Percentiles rank a stretch among this genome's conserved stretches.
Conservation (phyloP, 2,113 vertebrate species). For the Petaurus breviceps region DNA sequence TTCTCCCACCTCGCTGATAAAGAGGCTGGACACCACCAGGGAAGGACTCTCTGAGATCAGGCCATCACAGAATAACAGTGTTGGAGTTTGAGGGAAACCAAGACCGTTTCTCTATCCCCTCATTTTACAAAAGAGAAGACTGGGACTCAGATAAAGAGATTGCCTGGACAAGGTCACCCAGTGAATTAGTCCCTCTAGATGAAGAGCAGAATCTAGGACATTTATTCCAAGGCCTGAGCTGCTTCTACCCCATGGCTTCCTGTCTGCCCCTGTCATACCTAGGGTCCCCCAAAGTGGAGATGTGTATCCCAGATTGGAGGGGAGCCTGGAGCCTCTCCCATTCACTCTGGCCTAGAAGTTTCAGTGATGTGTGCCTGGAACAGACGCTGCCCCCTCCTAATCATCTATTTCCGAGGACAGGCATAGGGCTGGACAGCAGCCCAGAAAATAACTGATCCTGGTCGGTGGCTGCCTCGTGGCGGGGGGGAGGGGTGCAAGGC, state of each 20-base stretch:
- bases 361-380: neutral
- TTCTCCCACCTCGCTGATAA: neutral
- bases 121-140: neutral
- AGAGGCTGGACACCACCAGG: neutral
- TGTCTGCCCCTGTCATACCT: neutral
- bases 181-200: neutral
- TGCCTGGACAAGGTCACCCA: neutral
- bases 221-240: neutral
- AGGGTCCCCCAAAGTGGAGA: neutral
- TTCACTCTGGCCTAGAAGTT: neutral
- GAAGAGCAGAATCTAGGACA: neutral
- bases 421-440: neutral
- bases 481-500: neutral
- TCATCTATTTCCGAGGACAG: neutral
- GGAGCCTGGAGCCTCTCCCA: neutral
- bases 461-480: neutral
- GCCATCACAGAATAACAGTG: neutral
- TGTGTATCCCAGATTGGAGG: neutral
- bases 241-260: neutral
- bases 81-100: neutral
- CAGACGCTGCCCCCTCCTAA: neutral
- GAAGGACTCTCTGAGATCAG: neutral
- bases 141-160: neutral
- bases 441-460: neutral
- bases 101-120: neutral